Evolutionary conservation across 1,140 invertebrate genomes (phyloP), one percentile per base, ranked within the genome.

Genomic region (Drosophila suzukii): DNA sequence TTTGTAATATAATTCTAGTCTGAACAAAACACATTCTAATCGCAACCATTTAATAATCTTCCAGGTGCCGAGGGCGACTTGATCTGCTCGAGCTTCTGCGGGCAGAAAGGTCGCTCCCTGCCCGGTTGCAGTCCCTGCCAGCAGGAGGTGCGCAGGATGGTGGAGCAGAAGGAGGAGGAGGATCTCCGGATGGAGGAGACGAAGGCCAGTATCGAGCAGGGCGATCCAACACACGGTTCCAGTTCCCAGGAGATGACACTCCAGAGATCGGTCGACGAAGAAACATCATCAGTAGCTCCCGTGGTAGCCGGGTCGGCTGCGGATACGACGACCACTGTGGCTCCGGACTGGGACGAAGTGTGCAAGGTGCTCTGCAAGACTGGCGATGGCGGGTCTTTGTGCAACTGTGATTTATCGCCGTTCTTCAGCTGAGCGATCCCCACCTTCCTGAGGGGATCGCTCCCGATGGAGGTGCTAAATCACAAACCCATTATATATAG

Each of bases 381-480:
- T 75, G 93, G 93, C 38, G 92, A 93, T 74, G 94, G 94, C 57
- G 94, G 93, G 59, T 91, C 91, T 65, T 93, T 94, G 78, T 94
- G 94, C 90, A 92, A 93, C 79, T 94, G 94, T 91, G 93, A 94
- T 92, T 84, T 93, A 53, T 91, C 93, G 47, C 93, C 93, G 50
- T 92, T 93, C 77, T 76, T 85, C 76, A 85, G 11, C 73, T 89
- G 41, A 59, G 41, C 38, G 27, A 51, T 53, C 50, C 6, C 20
- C 17, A 15, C 41, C 51, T 54, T 75, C 11, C 15, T 55, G 7
- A 76, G 62, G 13, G 62, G 56, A 39, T 49, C 24, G 6, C 13
- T 46, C 12, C 34, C 57, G 38, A 46, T 17, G 65, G 32, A 76
- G 71, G 83, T 54, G 84, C 32, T 79, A 71, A 72, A 89, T 88